Conservation (phyloP, 23 tunicate genomes). For the Oikopleura vanhoeffeni region DNA sequence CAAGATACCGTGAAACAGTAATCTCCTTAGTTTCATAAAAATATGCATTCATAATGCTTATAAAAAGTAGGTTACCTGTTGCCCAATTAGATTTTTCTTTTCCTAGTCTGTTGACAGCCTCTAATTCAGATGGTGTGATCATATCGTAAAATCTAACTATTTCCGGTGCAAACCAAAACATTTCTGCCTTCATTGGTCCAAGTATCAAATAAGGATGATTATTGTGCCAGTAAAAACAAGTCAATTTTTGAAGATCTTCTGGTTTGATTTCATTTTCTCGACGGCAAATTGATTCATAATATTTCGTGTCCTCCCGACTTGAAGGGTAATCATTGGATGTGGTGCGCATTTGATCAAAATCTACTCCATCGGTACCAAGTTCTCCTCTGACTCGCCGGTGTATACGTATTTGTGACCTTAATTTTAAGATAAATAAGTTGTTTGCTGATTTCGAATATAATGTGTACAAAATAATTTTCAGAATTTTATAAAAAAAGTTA, state of each 20-base stretch:
- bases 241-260: background rate
- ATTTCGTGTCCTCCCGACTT: background rate
- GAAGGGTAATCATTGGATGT: background rate
- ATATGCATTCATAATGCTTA: too few species aligned
- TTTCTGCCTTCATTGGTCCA: background rate
- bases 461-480: too few species aligned
- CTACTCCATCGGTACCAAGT: background rate
- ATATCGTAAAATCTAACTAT: background rate
- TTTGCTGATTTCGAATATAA: too few species aligned
- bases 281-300: background rate
- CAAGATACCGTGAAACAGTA: too few species aligned
- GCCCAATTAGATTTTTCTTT: background rate
- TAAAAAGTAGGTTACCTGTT: too few species aligned
- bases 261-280: background rate
- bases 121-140: background rate
- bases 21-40: too few species aligned
- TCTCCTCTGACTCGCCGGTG: background rate
- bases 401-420: too few species aligned
- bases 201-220: background rate
- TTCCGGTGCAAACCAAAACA: background rate
- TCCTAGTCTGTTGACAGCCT: background rate
- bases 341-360: background rate
- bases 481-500: too few species aligned
- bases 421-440: too few species aligned
- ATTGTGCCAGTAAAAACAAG: background rate